Base-by-base conservation (phyloP, 2,113 vertebrate species). In the Bostrychus sinensis region DNA sequence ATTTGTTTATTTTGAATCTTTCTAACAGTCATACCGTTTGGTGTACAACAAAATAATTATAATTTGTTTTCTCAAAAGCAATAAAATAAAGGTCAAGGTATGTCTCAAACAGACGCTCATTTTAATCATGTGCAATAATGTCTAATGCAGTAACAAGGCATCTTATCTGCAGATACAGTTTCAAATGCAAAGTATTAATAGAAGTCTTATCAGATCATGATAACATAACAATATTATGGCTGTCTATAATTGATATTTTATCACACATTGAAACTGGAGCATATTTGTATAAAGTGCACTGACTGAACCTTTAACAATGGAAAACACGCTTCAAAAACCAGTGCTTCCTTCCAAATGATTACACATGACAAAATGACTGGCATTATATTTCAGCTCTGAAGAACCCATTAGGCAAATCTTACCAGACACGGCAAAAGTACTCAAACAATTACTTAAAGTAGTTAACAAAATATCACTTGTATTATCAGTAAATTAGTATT, bases 111-210 rank as follows among this genome's bases (percentile, higher is more conserved):
- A 28, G 48, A 51, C 28, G 48, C 48, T 51, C 48, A 51, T 51
- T 51, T 51, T 16, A 51, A 51, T 51, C 48, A 51, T 51, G 26
- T 28, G 48, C 16, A 51, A 51, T 58, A 62, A 63, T 43, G 36
- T 17, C 30, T n/a, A 32, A 50, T 37, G 2, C 43, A 38, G 22
- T 43, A 42, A 36, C 1, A 50, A 39, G 11, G 39, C 11, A 20
- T 48, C 30, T 34, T 28, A 56, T 66, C 56, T 42, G 11, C 20
- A 46, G 16, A 38, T 23, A 9, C n/a, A 32, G 12, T 28, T 34
- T 32, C 13, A 54, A 28, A 19, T 5, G 1, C 5, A 14, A 36
- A 57, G 13, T 37, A 41, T 41, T 42, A 51, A 36, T 62, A 37
- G n/a, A 26, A 34, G 12, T 22, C 22, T 56, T 53, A 38, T 68